These are phyloP conservation scores for Cyprinodon tularosa DNA, from an alignment of 2,113 vertebrate genomes.

Conservation along the genomic window DNA sequence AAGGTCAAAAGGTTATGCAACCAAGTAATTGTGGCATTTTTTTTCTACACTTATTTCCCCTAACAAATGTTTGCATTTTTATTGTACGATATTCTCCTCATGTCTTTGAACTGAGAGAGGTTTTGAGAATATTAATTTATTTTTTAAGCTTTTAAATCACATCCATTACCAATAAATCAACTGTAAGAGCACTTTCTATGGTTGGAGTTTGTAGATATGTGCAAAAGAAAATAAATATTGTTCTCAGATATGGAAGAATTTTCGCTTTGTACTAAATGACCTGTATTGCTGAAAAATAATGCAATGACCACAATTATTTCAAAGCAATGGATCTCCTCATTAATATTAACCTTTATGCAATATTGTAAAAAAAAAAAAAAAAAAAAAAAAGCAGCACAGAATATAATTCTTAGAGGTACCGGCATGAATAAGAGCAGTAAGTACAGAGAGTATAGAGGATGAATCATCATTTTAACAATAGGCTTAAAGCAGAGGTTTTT, in stretches of 20 bases:
- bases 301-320: slow-evolving; percentile 10
- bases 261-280: background rate
- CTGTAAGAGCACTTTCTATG: too few species aligned
- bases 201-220: too few species aligned
- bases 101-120: too few species aligned
- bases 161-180: too few species aligned
- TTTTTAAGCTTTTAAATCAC: too few species aligned
- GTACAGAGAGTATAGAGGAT: slow-evolving; percentile 4
- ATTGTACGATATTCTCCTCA: too few species aligned
- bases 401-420: slow-evolving; percentile 15
- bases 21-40: background rate
- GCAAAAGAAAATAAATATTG: background rate
- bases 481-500: background rate
- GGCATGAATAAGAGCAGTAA: slow-evolving; percentile 6
- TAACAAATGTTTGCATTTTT: too few species aligned
- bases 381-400: slow-evolving; percentile 28
- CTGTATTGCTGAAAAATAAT: slow-evolving; percentile 15
- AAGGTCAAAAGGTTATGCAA: background rate
- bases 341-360: slow-evolving; percentile 47
- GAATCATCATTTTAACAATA: slow-evolving; percentile 10
- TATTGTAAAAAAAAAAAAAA: slow-evolving; percentile 36
- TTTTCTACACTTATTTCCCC: background rate
- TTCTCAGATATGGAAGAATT: slow-evolving; percentile 9
- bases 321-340: slow-evolving; percentile 23
- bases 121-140: too few species aligned